Percentiles rank a stretch among this genome's conserved stretches.
phyloP scores from a whole-genome alignment of 2,888 invertebrate genomes.

The Arctia plantaginis region DNA sequence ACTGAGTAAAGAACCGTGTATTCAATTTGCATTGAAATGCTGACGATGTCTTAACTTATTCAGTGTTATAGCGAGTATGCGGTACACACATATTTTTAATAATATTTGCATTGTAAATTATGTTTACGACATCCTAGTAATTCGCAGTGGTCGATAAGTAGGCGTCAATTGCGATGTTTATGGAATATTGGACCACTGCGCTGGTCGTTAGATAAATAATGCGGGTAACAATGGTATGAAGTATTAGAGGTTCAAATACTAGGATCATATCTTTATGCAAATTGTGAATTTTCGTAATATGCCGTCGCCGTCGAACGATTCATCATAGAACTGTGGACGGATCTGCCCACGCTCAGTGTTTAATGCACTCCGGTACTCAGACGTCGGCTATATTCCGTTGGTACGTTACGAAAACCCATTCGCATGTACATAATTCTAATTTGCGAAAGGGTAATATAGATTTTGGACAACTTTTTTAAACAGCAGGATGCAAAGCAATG shows the following conservation, averaged over 20 bases:
- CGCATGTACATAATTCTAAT: constrained; percentile 54
- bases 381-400: constrained; percentile 56
- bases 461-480: constrained; percentile 31
- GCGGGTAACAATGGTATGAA: constrained; percentile 68
- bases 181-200: constrained; percentile 52
- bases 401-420: constrained; percentile 63
- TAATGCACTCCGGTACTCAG: constrained; percentile 64
- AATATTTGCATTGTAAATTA: constrained; percentile 56
- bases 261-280: constrained; percentile 80
- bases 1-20: constrained; percentile 55
- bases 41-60: constrained; percentile 54
- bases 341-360: constrained; percentile 78
- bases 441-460: constrained; percentile 41
- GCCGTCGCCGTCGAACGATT: constrained; percentile 75
- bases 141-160: constrained; percentile 54
- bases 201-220: constrained; percentile 72
- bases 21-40: constrained; percentile 54
- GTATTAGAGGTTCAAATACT: constrained; percentile 54
- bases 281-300: constrained; percentile 83
- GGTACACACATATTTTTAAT: constrained; percentile 50
- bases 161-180: constrained; percentile 61
- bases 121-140: constrained; percentile 58
- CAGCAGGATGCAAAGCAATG: constrained; percentile 14
- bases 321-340: constrained; percentile 85
- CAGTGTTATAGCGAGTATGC: constrained; percentile 44